phyloP scores from a whole-genome alignment of 2,888 invertebrate species.

The Apamea crenata region DNA sequence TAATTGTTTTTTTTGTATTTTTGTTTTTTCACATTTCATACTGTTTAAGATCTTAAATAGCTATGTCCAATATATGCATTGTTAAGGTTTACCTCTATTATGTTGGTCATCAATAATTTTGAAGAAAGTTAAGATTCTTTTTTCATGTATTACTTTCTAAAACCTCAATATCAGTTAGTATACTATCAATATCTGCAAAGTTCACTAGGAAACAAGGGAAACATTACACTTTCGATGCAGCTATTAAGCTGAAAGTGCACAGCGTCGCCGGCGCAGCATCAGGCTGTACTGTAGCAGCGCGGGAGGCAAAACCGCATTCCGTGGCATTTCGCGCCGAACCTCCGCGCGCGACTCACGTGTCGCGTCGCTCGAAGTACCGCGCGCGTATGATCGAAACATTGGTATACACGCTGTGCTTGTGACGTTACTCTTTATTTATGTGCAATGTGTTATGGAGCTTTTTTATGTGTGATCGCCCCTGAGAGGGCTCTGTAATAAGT shows the following conservation, averaged over 20 bases:
- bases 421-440: slow-evolving; percentile 77
- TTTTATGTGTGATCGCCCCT: slow-evolving; percentile 84
- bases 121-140: background rate
- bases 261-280: slow-evolving; percentile 73
- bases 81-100: background rate
- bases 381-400: slow-evolving; percentile 75
- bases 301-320: slow-evolving; percentile 76
- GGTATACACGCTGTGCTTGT: slow-evolving; percentile 75
- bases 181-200: slow-evolving; percentile 1
- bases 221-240: slow-evolving; percentile 49
- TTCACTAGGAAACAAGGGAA: slow-evolving; percentile 36
- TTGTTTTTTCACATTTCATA: background rate
- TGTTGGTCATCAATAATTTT: background rate
- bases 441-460: slow-evolving; percentile 83
- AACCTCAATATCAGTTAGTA: background rate
- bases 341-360: slow-evolving; percentile 87
- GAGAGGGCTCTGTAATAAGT: slow-evolving; percentile 77
- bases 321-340: slow-evolving; percentile 87
- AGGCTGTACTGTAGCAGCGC: slow-evolving; percentile 59
- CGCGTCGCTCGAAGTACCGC: slow-evolving; percentile 84
- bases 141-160: background rate
- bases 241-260: slow-evolving; percentile 59
- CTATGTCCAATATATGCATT: background rate
- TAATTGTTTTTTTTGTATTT: background rate
- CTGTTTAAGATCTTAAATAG: no score